Conservation (phyloP, 2,888 invertebrate genomes). For the Watsonalla binaria region DNA sequence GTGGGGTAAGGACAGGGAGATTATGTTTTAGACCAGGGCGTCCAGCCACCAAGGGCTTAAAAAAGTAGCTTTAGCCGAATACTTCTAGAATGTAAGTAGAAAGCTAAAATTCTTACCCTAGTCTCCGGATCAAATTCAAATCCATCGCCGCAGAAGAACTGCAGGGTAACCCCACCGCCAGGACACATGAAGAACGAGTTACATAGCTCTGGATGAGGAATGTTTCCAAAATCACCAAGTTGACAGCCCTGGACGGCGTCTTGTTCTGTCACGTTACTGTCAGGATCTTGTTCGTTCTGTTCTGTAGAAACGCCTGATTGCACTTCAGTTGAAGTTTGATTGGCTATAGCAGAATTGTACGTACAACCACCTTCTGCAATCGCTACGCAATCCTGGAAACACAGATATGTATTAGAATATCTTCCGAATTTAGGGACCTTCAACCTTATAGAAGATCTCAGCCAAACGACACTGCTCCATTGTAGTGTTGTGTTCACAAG, state of each 20-base stretch:
- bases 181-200: slow-evolving; percentile 3
- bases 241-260: background rate
- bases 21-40: no score
- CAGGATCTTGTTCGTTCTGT: no score
- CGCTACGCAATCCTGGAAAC: slow-evolving; percentile 15
- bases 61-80: no score
- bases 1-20: no score
- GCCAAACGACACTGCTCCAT: no score
- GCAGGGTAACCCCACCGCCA: background rate
- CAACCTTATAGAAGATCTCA: no score
- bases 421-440: no score
- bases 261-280: no score
- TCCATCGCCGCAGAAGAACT: slow-evolving; percentile 6
- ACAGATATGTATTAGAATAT: no score
- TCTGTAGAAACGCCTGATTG: background rate
- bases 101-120: slow-evolving; percentile 7
- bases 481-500: no score
- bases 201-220: slow-evolving; percentile 7
- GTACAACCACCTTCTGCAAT: slow-evolving; percentile 22
- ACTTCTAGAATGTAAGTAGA: no score
- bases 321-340: background rate
- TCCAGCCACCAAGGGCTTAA: no score
- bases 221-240: slow-evolving; percentile 3
- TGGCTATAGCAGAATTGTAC: background rate
- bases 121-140: slow-evolving; percentile 9